Base-by-base conservation (phyloP, 2,888 invertebrate species). In the Nomada hirtipes region DNA sequence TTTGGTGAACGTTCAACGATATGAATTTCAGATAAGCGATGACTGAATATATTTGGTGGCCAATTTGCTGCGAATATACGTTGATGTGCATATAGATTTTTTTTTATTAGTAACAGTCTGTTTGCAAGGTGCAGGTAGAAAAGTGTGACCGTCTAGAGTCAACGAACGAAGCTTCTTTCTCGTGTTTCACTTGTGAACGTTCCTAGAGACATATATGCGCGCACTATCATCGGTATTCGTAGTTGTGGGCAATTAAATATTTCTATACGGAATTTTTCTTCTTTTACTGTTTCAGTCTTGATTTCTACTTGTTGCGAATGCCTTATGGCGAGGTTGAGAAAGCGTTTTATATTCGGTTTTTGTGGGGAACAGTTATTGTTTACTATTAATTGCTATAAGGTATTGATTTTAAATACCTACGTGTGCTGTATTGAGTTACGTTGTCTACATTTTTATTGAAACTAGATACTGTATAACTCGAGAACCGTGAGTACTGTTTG, bases 41-140 rank as follows among this genome's bases (percentile, higher is more conserved):
- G 50, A 23, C 0, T 55, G 11, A 63, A 57, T 44, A 42, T 47
- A 42, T 23, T 23, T 13, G 50, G 69, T 60, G 15, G 11, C 23
- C 50, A 69, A 59, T 79, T 76, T 61, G 53, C 20, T 55, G 29
- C n/a, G 44, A 69, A 55, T 63, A 20, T n/a, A 9, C 15, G 11
- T 36, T 36, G 36, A 36, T 36, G 11, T 15, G 18, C 20, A 36
- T 53, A 3, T 29, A 7, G 20, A 42, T 60, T 26, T 63, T 76
- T 76, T 70, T 63, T 76, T 61, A 71, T 76, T 70, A 76, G 70
- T 70, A 76, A 76, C 61, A 75, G 70, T 75, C 70, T 55, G 55
- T 47, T 70, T 70, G 60, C 47, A 63, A 55, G 59, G 15, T 53
- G 42, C 60, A 61, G 29, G 67, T 47, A 60, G 15, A 64, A 36